These are phyloP conservation scores for Phycodurus eques DNA, from an alignment of 2,113 vertebrate genomes.

Conservation along the genomic window DNA sequence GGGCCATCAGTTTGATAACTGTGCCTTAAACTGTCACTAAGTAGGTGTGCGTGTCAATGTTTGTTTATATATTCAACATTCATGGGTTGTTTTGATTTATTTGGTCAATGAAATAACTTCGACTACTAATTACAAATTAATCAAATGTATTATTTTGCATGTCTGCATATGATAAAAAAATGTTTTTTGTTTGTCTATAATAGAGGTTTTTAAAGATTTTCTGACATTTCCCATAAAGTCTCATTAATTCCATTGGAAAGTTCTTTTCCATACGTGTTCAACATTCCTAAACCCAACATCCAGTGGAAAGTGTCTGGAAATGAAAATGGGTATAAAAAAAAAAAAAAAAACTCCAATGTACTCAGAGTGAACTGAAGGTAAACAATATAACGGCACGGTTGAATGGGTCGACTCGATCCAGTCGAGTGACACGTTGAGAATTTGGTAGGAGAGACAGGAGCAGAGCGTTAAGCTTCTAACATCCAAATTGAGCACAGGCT, in stretches of 20 bases:
- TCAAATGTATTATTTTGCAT: too few relatives aligned
- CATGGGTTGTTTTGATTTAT: too few relatives aligned
- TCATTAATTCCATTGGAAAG: too few relatives aligned
- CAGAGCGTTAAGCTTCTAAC: slow-evolving; percentile 30
- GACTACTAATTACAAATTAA: too few relatives aligned
- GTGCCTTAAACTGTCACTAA: too few relatives aligned
- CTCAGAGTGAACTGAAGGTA: neutral
- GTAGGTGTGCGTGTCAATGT: too few relatives aligned
- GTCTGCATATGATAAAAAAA: too few relatives aligned
- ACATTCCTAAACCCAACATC: neutral
- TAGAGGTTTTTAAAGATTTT: neutral
- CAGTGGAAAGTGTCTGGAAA: neutral
- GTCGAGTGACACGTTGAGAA: slow-evolving; percentile 31
- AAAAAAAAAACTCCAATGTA: neutral
- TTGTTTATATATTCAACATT: too few relatives aligned
- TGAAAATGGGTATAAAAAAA: neutral
- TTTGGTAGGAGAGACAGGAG: slow-evolving; percentile 32
- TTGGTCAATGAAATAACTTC: neutral
- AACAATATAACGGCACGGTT: neutral
- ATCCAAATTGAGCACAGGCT: slow-evolving; percentile 32
- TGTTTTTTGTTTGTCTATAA: neutral
- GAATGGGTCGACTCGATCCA: slow-evolving; percentile 22
- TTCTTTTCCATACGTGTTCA: neutral
- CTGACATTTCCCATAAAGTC: neutral
- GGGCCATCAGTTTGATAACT: too few relatives aligned